These are phyloP conservation scores for Electrophaes corylata DNA, from an alignment of 2,888 invertebrate species.

Conservation along the genomic window DNA sequence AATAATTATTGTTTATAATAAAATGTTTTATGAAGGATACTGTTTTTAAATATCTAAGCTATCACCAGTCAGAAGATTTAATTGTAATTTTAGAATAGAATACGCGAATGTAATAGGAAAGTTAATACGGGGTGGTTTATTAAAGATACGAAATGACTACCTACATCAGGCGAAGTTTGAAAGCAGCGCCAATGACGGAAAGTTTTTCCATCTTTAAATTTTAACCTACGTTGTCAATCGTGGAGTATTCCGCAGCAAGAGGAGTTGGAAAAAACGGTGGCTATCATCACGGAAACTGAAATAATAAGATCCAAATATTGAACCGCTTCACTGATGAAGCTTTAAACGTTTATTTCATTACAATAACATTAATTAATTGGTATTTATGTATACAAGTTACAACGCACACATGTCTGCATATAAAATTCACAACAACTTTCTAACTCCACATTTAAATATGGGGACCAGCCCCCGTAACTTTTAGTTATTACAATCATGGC, in stretches of 20 bases:
- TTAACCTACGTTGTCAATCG: no score
- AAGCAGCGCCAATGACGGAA: no score
- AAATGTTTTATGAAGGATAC: constrained; percentile 73
- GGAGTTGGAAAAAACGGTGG: no score
- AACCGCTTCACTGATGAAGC: constrained; percentile 49
- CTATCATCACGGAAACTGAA: neutral
- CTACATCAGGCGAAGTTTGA: no score
- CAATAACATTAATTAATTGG: constrained; percentile 65
- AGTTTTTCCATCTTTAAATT: no score
- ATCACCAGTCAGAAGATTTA: no score
- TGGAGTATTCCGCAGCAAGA: no score
- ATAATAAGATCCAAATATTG: constrained; percentile 33
- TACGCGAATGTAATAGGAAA: no score
- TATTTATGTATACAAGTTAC: constrained; percentile 58
- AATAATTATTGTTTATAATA: constrained; percentile 82
- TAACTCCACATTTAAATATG: constrained; percentile 62
- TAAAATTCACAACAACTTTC: constrained; percentile 74
- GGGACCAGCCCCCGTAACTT: constrained; percentile 77
- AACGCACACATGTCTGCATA: constrained; percentile 60
- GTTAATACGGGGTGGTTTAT: no score
- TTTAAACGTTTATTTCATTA: constrained; percentile 56
- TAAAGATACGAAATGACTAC: no score
- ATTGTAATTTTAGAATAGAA: no score
- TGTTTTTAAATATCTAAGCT: neutral
- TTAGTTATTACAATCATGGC: constrained; percentile 59